phyloP scores from a whole-genome alignment of 1,140 invertebrate species.

The Homalodisca vitripennis region DNA sequence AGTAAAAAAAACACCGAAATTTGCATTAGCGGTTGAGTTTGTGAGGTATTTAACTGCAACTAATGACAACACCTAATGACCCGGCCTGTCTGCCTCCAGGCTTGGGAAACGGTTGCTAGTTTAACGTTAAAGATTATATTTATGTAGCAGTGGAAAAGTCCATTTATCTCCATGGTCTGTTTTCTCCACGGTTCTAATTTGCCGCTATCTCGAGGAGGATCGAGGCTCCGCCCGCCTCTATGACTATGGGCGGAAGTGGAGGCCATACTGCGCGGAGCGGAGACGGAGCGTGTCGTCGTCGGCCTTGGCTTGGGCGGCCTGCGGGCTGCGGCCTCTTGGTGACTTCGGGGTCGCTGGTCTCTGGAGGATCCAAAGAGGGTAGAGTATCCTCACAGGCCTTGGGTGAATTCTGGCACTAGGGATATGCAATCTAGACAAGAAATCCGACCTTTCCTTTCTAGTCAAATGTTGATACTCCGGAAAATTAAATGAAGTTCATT shows the following conservation, averaged over 20 bases:
- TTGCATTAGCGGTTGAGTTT: too few species aligned
- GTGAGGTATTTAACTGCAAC: not conserved
- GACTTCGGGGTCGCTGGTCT: not conserved
- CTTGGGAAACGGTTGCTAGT: not conserved
- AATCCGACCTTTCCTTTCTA: too few species aligned
- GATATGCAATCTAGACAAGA: too few species aligned
- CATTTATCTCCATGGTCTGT: constrained; percentile 25
- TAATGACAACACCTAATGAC: too few species aligned
- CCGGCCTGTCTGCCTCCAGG: too few species aligned
- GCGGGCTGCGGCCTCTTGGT: too few species aligned
- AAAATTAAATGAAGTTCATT: too few species aligned
- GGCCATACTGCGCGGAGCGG: constrained; percentile 3
- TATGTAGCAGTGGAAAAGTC: constrained; percentile 4
- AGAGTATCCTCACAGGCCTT: too few species aligned
- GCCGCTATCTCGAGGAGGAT: constrained; percentile 1
- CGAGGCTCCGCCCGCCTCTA: constrained; percentile 8
- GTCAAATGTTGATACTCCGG: too few species aligned
- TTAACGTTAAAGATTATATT: not conserved
- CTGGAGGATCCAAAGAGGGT: not conserved
- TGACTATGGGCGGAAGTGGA: not conserved
- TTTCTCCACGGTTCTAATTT: constrained; percentile 6
- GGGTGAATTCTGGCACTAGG: too few species aligned
- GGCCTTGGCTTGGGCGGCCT: too few species aligned
- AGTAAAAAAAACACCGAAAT: too few species aligned
- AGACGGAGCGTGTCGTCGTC: constrained; percentile 2